phyloP scores from a whole-genome alignment of 2,113 vertebrate genomes.

The Pteronura brasiliensis region DNA sequence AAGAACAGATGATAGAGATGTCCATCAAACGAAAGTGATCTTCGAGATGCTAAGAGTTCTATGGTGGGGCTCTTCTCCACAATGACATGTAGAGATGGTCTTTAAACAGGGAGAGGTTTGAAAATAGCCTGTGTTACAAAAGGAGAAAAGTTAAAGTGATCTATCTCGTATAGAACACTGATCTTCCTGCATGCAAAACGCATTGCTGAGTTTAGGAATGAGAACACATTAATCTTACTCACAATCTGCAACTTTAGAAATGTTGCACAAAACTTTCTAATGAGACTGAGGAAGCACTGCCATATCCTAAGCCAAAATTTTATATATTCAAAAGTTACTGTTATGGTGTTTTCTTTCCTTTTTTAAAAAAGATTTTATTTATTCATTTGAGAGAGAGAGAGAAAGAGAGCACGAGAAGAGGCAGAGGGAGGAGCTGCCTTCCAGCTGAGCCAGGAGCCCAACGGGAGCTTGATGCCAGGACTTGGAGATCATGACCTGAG shows the following conservation, averaged over 20 bases:
- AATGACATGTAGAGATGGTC: background rate
- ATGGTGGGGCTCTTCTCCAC: background rate
- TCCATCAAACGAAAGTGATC: background rate
- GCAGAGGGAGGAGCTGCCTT: no score
- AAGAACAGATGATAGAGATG: background rate
- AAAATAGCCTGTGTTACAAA: background rate
- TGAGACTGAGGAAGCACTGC: background rate
- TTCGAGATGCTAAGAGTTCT: background rate
- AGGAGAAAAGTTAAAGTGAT: conserved; percentile 24
- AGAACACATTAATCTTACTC: background rate
- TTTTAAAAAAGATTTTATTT: no score
- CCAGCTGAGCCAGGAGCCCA: no score
- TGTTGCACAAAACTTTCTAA: background rate
- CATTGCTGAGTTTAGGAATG: background rate
- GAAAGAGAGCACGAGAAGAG: no score
- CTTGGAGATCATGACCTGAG: no score
- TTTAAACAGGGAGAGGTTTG: background rate
- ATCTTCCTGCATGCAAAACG: conserved; percentile 26
- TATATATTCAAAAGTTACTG: background rate
- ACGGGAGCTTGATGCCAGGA: no score
- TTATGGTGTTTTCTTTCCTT: no score
- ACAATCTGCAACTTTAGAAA: conserved; percentile 27
- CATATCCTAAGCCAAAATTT: background rate
- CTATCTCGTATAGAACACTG: background rate
- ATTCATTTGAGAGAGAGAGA: no score